These are phyloP conservation scores for Pachydiplax longipennis DNA, from an alignment of 2,888 invertebrate genomes.

Conservation along the genomic window DNA sequence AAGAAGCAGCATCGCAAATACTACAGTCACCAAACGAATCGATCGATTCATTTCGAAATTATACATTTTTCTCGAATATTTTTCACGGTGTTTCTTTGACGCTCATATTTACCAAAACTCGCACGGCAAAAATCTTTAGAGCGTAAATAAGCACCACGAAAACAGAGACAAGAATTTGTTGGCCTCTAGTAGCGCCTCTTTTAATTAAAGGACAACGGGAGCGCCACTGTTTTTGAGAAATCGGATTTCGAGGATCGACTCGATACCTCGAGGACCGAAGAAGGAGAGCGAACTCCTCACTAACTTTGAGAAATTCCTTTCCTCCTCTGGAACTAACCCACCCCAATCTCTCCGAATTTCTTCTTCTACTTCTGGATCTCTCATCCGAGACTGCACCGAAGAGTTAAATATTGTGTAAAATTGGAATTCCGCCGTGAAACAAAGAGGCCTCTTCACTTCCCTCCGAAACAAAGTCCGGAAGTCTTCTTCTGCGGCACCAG, in stretches of 20 bases:
- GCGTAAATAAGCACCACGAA: not conserved
- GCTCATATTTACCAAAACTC: too few relatives aligned
- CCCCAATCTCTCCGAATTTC: not conserved
- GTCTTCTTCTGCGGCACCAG: not conserved
- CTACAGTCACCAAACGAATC: too few relatives aligned
- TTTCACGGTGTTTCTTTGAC: too few relatives aligned
- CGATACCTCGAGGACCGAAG: not conserved
- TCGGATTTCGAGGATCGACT: not conserved
- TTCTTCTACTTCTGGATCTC: not conserved
- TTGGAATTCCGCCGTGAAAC: not conserved
- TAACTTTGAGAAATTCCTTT: not conserved
- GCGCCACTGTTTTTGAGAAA: not conserved
- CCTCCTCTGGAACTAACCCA: not conserved
- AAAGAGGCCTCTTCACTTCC: not conserved
- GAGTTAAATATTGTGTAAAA: not conserved
- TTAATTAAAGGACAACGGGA: not conserved
- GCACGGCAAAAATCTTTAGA: too few relatives aligned
- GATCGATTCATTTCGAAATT: too few relatives aligned
- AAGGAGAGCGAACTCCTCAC: not conserved
- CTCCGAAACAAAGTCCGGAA: not conserved
- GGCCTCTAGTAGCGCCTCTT: not conserved
- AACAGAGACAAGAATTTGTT: not conserved
- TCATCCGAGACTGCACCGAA: not conserved
- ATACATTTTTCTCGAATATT: too few relatives aligned
- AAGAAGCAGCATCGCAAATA: too few relatives aligned